Evolutionary conservation across 2,888 invertebrate species (phyloP).

Genomic region (Cynaeus angustus): DNA sequence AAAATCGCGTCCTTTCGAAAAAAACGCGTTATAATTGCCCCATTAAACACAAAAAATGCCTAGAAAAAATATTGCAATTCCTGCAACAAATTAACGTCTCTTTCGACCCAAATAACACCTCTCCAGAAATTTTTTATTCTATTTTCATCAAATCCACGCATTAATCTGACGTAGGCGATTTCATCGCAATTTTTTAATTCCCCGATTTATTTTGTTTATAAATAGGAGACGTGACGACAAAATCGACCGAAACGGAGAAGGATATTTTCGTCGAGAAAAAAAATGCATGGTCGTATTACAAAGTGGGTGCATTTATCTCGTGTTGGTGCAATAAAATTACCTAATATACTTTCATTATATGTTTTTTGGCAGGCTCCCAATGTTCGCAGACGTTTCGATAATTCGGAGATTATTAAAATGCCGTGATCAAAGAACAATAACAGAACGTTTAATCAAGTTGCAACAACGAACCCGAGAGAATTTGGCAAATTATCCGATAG

Average conservation of each 20-base stretch:
- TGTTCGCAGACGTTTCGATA: slow-evolving; percentile 32
- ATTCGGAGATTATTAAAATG: slow-evolving; percentile 40
- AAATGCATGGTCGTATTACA: not conserved
- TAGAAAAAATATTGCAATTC: slow-evolving; percentile 16
- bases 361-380: slow-evolving; percentile 38
- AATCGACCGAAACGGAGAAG: not conserved
- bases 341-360: slow-evolving; percentile 40
- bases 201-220: slow-evolving; percentile 5
- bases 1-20: not conserved
- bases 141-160: not conserved
- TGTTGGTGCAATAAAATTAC: slow-evolving; percentile 39
- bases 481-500: slow-evolving; percentile 35
- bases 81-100: slow-evolving; percentile 10
- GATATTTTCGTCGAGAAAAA: not conserved
- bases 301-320: slow-evolving; percentile 33
- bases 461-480: not conserved
- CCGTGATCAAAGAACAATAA: slow-evolving; percentile 21
- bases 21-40: not conserved
- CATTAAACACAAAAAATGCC: not conserved
- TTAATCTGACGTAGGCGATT: not conserved
- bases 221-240: slow-evolving; percentile 5
- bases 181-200: slow-evolving; percentile 16
- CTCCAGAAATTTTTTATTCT: not conserved
- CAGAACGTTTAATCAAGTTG: slow-evolving; percentile 12
- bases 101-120: slow-evolving; percentile 3